Conservation (phyloP, 1,140 invertebrate species). For the Hormaphis cornu region DNA sequence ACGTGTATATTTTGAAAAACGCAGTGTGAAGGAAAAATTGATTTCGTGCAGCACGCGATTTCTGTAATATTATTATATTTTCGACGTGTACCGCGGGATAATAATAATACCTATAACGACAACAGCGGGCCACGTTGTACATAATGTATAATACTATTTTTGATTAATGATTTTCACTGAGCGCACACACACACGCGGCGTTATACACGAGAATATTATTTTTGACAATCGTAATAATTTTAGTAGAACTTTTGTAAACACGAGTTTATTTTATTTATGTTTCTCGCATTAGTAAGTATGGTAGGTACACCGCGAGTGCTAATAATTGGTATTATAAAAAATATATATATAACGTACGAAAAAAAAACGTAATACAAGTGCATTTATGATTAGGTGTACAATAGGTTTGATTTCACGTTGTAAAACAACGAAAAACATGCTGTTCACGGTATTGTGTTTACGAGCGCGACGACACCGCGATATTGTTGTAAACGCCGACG, state of each 20-base stretch:
- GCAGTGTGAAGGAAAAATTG: slow-evolving; percentile 27
- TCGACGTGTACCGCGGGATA: not conserved
- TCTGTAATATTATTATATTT: slow-evolving; percentile 3
- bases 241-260: not conserved
- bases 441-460: too few species aligned
- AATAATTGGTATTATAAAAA: too few species aligned
- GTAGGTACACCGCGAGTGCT: too few species aligned
- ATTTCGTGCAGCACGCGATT: slow-evolving; percentile 23
- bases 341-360: not conserved
- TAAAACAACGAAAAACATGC: too few species aligned
- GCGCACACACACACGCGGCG: too few species aligned
- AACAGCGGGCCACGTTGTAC: slow-evolving; percentile 2
- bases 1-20: not conserved
- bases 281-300: not conserved
- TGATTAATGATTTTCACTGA: slow-evolving; percentile 11
- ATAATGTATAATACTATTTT: too few species aligned
- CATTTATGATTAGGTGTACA: too few species aligned
- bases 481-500: too few species aligned
- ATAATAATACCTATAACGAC: not conserved
- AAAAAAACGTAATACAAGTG: too few species aligned
- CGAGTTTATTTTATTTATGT: not conserved
- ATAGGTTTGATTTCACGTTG: too few species aligned
- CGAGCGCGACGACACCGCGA: too few species aligned
- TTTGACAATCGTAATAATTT: not conserved
- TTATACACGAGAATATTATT: not conserved